These are phyloP conservation scores for Drosophila ercepeae DNA, from an alignment of 1,140 invertebrate genomes.

Conservation along the genomic window DNA sequence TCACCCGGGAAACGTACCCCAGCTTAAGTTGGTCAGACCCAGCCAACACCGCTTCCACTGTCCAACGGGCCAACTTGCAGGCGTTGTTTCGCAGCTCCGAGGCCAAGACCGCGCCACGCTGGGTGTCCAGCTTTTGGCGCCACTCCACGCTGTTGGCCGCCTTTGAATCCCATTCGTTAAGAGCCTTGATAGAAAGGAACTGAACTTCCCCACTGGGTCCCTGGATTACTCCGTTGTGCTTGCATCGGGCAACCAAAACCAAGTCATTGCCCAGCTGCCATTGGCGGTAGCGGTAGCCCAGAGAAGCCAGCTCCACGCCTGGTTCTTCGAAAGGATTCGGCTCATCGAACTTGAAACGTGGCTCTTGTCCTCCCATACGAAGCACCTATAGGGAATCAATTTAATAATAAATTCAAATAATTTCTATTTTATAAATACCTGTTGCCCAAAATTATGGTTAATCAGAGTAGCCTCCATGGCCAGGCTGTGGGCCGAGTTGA, in stretches of 20 bases:
- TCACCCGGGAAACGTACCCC: conserved; percentile 97
- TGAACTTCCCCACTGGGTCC: conserved; percentile 96
- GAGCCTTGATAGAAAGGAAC: conserved; percentile 97
- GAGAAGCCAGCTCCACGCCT: conserved; percentile 95
- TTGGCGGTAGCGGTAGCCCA: conserved; percentile 98
- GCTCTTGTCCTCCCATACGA: conserved; percentile 87
- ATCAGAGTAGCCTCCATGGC: conserved; percentile 99
- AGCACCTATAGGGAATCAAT: conserved; percentile 85
- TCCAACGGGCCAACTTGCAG: conserved; percentile 99
- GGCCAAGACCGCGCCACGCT: conserved; percentile 98
- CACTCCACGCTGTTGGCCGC: conserved; percentile 98
- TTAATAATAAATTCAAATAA: too few species aligned
- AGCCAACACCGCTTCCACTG: conserved; percentile 97
- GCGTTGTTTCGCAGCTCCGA: conserved; percentile 99
- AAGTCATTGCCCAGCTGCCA: conserved; percentile 98
- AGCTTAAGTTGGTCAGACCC: conserved; percentile 99
- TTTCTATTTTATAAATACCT: conserved; percentile 84
- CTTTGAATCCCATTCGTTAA: conserved; percentile 99
- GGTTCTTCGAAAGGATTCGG: conserved; percentile 97
- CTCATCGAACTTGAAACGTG: conserved; percentile 95
- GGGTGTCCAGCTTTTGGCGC: conserved; percentile 98
- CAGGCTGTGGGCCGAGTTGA: conserved; percentile 97
- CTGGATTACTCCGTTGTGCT: conserved; percentile 97
- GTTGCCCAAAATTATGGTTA: conserved; percentile 99
- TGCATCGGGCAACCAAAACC: conserved; percentile 95